Percentiles rank a stretch among this genome's conserved stretches.
Conservation (phyloP, 1,140 invertebrate genomes). For the Berghia stephanieae region DNA sequence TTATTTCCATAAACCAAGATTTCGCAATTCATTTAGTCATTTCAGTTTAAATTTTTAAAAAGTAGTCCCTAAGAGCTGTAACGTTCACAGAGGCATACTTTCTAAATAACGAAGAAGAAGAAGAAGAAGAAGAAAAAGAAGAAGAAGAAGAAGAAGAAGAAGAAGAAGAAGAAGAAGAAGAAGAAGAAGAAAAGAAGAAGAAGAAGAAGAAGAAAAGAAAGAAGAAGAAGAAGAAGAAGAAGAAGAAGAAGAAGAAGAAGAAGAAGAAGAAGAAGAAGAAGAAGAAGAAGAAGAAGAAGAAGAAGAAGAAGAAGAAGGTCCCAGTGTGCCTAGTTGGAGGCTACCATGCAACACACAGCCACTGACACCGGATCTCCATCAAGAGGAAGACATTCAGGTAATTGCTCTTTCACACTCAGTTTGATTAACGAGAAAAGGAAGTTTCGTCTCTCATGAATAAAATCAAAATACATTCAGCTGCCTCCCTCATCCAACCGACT, state of each 20-base stretch:
- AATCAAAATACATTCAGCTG: background rate
- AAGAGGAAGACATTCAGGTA: background rate
- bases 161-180: background rate
- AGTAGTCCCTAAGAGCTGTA: no score
- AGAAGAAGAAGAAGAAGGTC: background rate
- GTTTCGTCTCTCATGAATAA: background rate
- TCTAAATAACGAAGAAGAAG: background rate
- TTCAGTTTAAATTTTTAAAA: no score
- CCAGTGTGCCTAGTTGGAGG: background rate
- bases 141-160: conserved; percentile 1
- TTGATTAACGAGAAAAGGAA: no score
- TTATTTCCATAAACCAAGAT: no score
- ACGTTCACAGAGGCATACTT: no score
- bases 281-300: background rate
- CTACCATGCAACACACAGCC: background rate
- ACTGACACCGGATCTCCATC: background rate
- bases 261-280: background rate
- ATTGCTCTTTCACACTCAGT: no score
- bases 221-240: background rate
- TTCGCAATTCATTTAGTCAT: no score
- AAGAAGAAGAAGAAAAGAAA: background rate
- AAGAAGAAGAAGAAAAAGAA: background rate
- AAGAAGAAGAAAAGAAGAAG: background rate
- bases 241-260: background rate
- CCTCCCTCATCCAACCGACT: no score